These are phyloP conservation scores for Scolanthus callimorphus DNA, from an alignment of 92 coral and sea anemone genomes.

Conservation along the genomic window DNA sequence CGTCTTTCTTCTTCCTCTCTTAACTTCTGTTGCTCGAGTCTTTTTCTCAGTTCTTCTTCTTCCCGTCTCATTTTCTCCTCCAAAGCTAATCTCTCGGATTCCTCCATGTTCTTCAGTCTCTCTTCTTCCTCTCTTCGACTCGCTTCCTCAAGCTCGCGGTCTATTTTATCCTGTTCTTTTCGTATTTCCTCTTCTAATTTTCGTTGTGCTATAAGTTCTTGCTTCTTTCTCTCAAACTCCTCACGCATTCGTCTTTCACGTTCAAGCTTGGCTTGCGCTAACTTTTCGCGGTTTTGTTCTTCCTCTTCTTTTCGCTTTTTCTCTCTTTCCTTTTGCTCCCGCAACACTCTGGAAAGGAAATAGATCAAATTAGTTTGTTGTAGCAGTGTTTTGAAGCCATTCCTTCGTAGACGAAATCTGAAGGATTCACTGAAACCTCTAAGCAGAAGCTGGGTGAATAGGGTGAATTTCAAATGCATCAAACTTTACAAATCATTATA, in stretches of 20 bases:
- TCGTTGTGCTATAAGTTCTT: constrained; percentile 75
- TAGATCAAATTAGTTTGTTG: too few relatives aligned
- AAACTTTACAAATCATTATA: too few relatives aligned
- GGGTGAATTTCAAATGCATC: too few relatives aligned
- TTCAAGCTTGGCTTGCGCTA: constrained; percentile 58
- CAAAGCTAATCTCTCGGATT: constrained; percentile 75
- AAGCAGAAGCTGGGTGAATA: too few relatives aligned
- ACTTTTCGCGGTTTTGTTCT: constrained; percentile 67
- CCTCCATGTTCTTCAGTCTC: constrained; percentile 78
- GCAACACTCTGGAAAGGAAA: constrained; percentile 5
- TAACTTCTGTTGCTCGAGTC: constrained; percentile 67
- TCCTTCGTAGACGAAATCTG: too few relatives aligned
- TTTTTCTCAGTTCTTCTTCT: constrained; percentile 75
- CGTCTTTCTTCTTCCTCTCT: constrained; percentile 69
- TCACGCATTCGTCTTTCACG: constrained; percentile 78
- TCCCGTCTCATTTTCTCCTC: constrained; percentile 78
- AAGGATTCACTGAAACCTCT: too few relatives aligned
- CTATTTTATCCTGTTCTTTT: constrained; percentile 80
- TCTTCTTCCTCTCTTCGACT: constrained; percentile 83
- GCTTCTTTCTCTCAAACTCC: constrained; percentile 85
- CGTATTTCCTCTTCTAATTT: constrained; percentile 91
- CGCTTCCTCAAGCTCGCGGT: constrained; percentile 81
- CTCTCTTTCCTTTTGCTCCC: constrained; percentile 68
- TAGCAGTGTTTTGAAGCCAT: too few relatives aligned
- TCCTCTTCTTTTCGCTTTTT: constrained; percentile 66